phyloP scores from a whole-genome alignment of 2,797 vertebrate genomes.

The Lacerta agilis region DNA sequence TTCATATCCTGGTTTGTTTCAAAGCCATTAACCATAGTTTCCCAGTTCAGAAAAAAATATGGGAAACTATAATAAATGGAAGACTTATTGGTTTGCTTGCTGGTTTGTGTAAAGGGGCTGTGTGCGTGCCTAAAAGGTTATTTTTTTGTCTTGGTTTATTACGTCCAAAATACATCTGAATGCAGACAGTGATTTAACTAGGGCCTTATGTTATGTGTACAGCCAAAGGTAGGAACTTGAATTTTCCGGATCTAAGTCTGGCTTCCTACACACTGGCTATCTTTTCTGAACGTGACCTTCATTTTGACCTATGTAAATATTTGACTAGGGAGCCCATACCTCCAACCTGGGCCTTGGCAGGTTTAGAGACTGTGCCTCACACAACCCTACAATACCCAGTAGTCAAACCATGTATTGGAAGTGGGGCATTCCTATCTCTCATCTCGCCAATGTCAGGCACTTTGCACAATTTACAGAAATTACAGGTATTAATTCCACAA shows the following conservation, averaged over 20 bases:
- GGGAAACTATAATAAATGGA: no score
- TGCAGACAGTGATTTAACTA: not conserved
- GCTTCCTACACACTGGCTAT: not conserved
- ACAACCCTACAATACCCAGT: conserved; percentile 20
- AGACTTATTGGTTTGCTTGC: no score
- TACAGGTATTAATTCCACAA: conserved; percentile 69
- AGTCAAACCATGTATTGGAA: conserved; percentile 24
- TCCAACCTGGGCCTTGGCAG: accelerated
- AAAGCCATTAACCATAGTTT: no score
- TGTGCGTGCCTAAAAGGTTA: no score
- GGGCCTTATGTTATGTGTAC: not conserved
- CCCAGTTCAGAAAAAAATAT: no score
- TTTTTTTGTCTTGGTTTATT: no score
- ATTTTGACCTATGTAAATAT: not conserved
- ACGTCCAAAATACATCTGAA: no score
- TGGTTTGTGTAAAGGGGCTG: no score
- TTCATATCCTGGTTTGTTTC: no score
- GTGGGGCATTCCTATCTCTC: not conserved
- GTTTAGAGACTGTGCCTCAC: not conserved
- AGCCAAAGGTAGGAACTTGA: not conserved
- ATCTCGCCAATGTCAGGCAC: not conserved
- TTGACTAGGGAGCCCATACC: not conserved
- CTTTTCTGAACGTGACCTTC: not conserved
- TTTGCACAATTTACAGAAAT: conserved; percentile 69
- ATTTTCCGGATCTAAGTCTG: not conserved